Evolutionary conservation across 2,888 invertebrate genomes (phyloP).

Genomic region (Emmelina monodactyla): DNA sequence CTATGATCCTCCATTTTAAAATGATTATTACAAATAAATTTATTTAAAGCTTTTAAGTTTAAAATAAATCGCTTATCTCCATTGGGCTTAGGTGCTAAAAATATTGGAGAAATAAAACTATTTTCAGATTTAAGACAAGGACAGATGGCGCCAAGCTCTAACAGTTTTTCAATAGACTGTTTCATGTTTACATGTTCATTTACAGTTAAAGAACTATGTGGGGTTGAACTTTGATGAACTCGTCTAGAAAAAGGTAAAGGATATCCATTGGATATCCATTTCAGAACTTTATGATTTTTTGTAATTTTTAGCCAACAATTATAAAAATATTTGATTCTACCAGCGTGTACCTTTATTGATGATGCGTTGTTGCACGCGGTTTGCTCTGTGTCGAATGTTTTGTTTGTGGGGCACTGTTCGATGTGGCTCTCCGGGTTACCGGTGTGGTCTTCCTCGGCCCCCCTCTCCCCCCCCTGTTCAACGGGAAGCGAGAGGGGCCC

Average conservation of each 20-base stretch:
- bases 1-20: constrained; percentile 9
- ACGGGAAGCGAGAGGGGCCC: no score
- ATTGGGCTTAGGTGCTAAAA: constrained; percentile 7
- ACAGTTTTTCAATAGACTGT: neutral
- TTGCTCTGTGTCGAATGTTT: no score
- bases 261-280: constrained; percentile 12
- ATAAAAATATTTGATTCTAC: constrained; percentile 13
- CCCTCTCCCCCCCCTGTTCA: no score
- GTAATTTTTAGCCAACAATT: constrained; percentile 14
- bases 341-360: constrained; percentile 14
- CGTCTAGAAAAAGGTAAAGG: constrained; percentile 3
- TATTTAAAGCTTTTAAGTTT: constrained; percentile 9
- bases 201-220: neutral
- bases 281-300: constrained; percentile 6
- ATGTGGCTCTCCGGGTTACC: no score
- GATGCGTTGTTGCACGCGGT: constrained; percentile 4
- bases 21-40: no score
- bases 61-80: constrained; percentile 6
- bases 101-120: neutral
- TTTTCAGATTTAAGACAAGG: neutral
- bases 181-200: neutral
- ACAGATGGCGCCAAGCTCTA: neutral
- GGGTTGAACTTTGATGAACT: constrained; percentile 3
- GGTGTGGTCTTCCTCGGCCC: no score
- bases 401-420: no score